Evolutionary conservation across 1,140 invertebrate genomes (phyloP), one percentile per base, ranked within the genome.

Genomic region (Eriocheir sinensis): DNA sequence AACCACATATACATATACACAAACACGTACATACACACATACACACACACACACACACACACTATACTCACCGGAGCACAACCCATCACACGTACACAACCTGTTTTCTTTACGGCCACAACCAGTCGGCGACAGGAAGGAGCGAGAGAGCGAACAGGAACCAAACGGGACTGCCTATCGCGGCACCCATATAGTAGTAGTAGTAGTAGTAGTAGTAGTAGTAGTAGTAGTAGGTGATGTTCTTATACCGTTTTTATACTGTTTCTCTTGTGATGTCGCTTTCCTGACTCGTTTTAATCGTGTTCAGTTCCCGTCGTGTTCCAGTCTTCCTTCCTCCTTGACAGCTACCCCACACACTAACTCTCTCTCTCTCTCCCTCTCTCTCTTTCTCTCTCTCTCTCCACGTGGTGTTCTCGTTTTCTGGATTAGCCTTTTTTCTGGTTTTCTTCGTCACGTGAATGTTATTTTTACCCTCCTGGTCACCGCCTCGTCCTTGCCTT

Each of bases 11-110:
- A 89, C 27, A 40, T 89, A 89, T 86, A 86, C 38, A 86, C 38
- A 86, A 34, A 86, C 38, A 86, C 38, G 38, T 86, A 86, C 3
- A 86, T 86, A 86, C 38, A 86, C 38, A 86, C 38, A 86, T 86
- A 86, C 38, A 86, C 38, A 86, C 38, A 86, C 38, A 86, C 38
- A 86, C 38, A 86, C 38, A 86, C 38, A 86, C 38, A 86, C 38
- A 86, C 21, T 72, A 27, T 72, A 72, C 79, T 80, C 27, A 80
- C 79, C 79, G 79, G 32, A 8, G 27, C 79, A 80, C 79, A 80
- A 3, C 79, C 79, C 79, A 80, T 80, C 79, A 4, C 32, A 34
- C 27, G 79, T 15, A 48, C 44, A 15, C 44, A 4, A 48, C 44
- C n/a, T n/a, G n/a, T n/a, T n/a, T n/a, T n/a, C n/a, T n/a, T n/a